Evolutionary conservation across 2,888 invertebrate species (phyloP), one percentile per base, ranked within the genome.

Genomic region (Schrankia costaestrigalis): DNA sequence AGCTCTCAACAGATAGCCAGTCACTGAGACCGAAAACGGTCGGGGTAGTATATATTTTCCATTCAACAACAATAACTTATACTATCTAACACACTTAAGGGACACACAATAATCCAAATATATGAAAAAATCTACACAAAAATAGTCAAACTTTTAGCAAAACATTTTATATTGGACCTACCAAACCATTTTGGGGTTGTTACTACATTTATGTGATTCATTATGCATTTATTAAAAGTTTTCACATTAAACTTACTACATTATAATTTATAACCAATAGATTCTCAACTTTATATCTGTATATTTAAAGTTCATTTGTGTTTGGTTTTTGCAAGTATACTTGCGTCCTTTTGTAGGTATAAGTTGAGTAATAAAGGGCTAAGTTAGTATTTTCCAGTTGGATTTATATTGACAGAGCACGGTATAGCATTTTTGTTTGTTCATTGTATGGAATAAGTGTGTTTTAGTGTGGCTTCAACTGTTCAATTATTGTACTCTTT

Each of bases 341-440:
- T 47, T 52, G 12, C 9, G 35, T 26, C 17, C 1, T 57, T 55
- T 32, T 38, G 28, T 13, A 18, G 10, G 7, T n/a, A 6, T 22
- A 8, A 13, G 9, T 10, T 10, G 26, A 28, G 63, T 50, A 63
- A 70, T 76, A 77, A 78, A 78, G 54, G 67, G 11, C 21, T 47
- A 67, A 80, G 70, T 80, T 78, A 68, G 71, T 75, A 81, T 78
- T 81, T 78, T 73, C 72, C 62, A 40, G 56, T 51, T 57, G 61
- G 71, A 84, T 84, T 85, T 81, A 85, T 73, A 61, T 49, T 63
- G 83, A 83, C 83, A 78, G 56, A 72, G 62, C 83, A 83, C 80
- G 82, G 54, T 41, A 81, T 76, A 78, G 71, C 72, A 73, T 80
- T 81, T 73, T 74, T 53, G 72, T 75, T 47, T 35, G 42, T 29